Base-by-base conservation (phyloP, 2,113 vertebrate species). In the Hemibagrus wyckioides region DNA sequence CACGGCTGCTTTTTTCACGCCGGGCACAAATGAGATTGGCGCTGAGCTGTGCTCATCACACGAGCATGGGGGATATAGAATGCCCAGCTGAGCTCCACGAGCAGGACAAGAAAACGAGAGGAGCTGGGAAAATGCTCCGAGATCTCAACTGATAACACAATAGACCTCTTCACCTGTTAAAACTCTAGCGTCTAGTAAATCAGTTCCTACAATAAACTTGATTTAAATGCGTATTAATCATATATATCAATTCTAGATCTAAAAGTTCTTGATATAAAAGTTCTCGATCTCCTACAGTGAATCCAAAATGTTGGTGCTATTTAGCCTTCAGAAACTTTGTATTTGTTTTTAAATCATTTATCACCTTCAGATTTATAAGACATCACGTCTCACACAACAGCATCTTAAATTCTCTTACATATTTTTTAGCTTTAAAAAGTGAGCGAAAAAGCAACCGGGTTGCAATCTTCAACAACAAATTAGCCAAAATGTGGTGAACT, bases 1-100 rank as follows among this genome's bases (percentile, higher is more conserved):
- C 90, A 88, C 48, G 82, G 44, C 84, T 30, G 71, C 80, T 87
- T 84, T 81, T 86, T 90, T 90, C 87, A 86, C 82, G 84, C 85
- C 88, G 65, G 88, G 86, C 89, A 88, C 91, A 92, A 92, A 90
- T 91, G 90, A 92, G 92, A 91, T 88, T 91, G 91, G 91, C 89
- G 90, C 84, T 19, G 82, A 84, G 80, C 63, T 50, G 52, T 41
- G 52, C 90, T 89, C 84, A 88, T 90, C 82, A 44, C 88, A 85
- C 59, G 57, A 75, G 67, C 63, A 33, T 69, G 82, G 85, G 86
- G 87, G 89, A 89, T 88, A 90, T 88, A 82, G 48, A 83, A 80
- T 39, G 67, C 88, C 86, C 84, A 86, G 89, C 86, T 90, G 87
- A 84, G 76, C 85, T 81, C 84, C 75, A 80, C 75, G 84, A 41